Evolutionary conservation across 2,888 invertebrate genomes (phyloP).

Genomic region (Nomada ferruginata): DNA sequence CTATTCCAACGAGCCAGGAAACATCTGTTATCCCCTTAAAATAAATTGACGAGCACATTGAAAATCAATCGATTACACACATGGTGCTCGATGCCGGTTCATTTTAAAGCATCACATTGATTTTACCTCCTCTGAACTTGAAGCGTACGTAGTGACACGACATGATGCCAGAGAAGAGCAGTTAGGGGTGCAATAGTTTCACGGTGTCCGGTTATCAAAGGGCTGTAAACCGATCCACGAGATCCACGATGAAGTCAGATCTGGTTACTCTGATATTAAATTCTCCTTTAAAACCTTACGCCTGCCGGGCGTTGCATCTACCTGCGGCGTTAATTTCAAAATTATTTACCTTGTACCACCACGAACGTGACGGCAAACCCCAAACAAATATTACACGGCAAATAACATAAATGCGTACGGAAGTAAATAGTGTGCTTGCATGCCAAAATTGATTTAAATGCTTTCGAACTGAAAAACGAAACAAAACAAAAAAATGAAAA

Average conservation of each 20-base stretch:
- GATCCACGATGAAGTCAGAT: constrained; percentile 74
- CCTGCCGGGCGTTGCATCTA: constrained; percentile 20
- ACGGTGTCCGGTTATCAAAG: constrained; percentile 78
- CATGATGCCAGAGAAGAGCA: constrained; percentile 40
- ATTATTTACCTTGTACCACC: constrained; percentile 2
- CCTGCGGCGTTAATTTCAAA: constrained; percentile 37
- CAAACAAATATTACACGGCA: background rate
- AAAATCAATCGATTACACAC: constrained; percentile 7
- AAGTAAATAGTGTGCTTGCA: too few species aligned
- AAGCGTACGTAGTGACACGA: constrained; percentile 35
- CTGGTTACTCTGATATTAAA: constrained; percentile 80
- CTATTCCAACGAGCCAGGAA: too few species aligned
- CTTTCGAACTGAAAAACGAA: background rate
- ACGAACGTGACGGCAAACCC: background rate
- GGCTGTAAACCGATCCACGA: constrained; percentile 76
- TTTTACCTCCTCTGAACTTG: constrained; percentile 44
- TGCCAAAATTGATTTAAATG: too few species aligned
- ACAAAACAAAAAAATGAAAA: background rate
- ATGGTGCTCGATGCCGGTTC: background rate
- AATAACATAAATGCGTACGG: background rate
- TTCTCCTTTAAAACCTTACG: constrained; percentile 74
- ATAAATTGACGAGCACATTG: background rate
- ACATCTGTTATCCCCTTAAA: background rate
- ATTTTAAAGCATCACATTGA: constrained; percentile 43
- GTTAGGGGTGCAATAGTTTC: constrained; percentile 72